These are phyloP conservation scores for Miltochrista miniata DNA, from an alignment of 2,888 invertebrate genomes.

Conservation along the genomic window DNA sequence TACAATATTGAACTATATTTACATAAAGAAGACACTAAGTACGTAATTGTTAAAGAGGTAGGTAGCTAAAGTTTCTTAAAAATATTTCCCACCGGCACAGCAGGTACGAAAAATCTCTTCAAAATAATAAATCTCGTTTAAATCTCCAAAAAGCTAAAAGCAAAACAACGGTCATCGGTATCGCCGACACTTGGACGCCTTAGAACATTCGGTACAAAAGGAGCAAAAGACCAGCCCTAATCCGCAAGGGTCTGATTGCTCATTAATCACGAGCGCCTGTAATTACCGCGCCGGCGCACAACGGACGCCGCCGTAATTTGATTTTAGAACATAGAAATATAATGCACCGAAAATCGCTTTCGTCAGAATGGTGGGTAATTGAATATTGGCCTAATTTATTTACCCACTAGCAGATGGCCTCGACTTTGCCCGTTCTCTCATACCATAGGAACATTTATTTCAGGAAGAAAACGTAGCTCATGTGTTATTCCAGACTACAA, in stretches of 20 bases:
- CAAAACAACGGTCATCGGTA: constrained; percentile 33
- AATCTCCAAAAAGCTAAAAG: constrained; percentile 41
- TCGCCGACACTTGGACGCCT: constrained; percentile 35
- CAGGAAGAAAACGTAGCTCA: too few relatives aligned
- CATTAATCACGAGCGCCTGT: constrained; percentile 78
- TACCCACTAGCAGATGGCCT: too few relatives aligned
- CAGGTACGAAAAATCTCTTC: constrained; percentile 33
- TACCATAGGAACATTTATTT: too few relatives aligned
- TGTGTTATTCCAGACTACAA: too few relatives aligned
- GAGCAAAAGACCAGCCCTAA: constrained; percentile 50
- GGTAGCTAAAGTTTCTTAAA: constrained; percentile 21
- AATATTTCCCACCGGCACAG: constrained; percentile 11
- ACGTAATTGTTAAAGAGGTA: too few relatives aligned
- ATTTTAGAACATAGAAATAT: constrained; percentile 71
- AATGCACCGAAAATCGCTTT: constrained; percentile 51
- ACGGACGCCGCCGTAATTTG: constrained; percentile 56
- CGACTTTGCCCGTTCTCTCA: too few relatives aligned
- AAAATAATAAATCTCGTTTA: constrained; percentile 48
- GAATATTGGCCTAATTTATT: constrained; percentile 28
- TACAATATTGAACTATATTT: background rate
- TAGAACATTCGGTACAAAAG: constrained; percentile 45
- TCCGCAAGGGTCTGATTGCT: constrained; percentile 69
- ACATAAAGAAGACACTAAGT: background rate
- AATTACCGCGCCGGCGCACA: constrained; percentile 70
- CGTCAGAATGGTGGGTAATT: constrained; percentile 27